Conservation (phyloP, 2,797 vertebrate genomes). For the Hybognathus amarus region DNA sequence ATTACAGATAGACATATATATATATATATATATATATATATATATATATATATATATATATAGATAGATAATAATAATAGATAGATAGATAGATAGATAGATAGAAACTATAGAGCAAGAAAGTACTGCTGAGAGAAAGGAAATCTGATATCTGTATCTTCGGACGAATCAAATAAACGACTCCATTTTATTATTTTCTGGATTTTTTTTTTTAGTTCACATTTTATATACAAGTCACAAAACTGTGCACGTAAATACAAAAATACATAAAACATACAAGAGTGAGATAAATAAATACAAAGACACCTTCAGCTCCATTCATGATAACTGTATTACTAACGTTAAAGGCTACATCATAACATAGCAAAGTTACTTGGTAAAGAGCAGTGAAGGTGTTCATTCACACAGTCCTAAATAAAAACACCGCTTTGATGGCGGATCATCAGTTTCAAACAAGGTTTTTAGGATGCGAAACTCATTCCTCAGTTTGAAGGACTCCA, state of each 20-base stretch:
- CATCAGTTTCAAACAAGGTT: neutral
- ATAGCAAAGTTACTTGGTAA: conserved; percentile 44
- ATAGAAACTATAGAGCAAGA: neutral
- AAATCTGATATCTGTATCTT: neutral
- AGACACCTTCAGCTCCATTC: conserved; percentile 40
- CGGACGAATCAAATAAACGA: neutral
- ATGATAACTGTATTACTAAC: conserved; percentile 35
- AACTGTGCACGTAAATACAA: conserved; percentile 68
- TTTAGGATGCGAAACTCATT: neutral
- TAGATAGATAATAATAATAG: too few species aligned
- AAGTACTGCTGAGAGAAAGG: neutral
- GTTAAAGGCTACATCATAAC: conserved; percentile 31
- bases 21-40: too few species aligned
- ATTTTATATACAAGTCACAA: conserved; percentile 74
- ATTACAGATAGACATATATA: too few species aligned
- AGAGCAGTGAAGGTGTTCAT: conserved; percentile 18
- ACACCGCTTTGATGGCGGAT: neutral
- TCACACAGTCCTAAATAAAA: neutral
- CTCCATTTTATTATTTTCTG: conserved; percentile 8
- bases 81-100: too few species aligned
- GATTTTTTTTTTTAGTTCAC: conserved; percentile 16
- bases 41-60: too few species aligned
- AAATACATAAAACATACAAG: conserved; percentile 68
- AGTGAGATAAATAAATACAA: conserved; percentile 67
- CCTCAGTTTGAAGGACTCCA: neutral